These are phyloP conservation scores for Trissolcus japonicus DNA, from an alignment of 2,888 invertebrate genomes.

Conservation along the genomic window DNA sequence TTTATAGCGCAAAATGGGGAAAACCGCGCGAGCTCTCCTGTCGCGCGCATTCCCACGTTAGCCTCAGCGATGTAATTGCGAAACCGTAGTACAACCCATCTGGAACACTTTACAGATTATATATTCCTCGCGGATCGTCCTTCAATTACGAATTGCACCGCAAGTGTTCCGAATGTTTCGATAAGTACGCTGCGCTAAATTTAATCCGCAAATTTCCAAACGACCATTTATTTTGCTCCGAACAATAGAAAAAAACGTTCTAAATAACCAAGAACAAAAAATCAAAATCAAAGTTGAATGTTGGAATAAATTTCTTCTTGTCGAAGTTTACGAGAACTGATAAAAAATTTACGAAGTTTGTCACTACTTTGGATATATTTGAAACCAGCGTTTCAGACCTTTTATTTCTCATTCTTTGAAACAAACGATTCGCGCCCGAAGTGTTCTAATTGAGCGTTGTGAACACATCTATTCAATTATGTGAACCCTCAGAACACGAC, in stretches of 20 bases:
- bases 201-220: slow-evolving; percentile 14
- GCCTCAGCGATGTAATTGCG: slow-evolving; percentile 44
- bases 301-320: too few species aligned
- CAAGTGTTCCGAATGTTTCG: slow-evolving; percentile 49
- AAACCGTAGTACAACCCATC: slow-evolving; percentile 43
- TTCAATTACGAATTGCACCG: slow-evolving; percentile 43
- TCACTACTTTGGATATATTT: slow-evolving; percentile 27
- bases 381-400: slow-evolving; percentile 25
- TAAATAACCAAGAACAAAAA: too few species aligned
- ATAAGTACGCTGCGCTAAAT: slow-evolving; percentile 42
- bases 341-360: slow-evolving; percentile 18
- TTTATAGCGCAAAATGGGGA: slow-evolving; percentile 45
- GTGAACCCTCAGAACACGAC: slow-evolving; percentile 32
- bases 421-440: slow-evolving; percentile 18
- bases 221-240: background rate
- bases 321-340: too few species aligned
- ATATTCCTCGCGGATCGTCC: slow-evolving; percentile 45
- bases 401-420: slow-evolving; percentile 32
- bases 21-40: slow-evolving; percentile 37
- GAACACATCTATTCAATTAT: slow-evolving; percentile 50
- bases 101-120: slow-evolving; percentile 51
- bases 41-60: slow-evolving; percentile 41
- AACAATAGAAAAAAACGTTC: too few species aligned
- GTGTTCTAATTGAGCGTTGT: slow-evolving; percentile 43
- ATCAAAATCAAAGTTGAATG: too few species aligned